phyloP scores from a whole-genome alignment of 2,888 invertebrate genomes.

The Phytoseiulus persimilis region DNA sequence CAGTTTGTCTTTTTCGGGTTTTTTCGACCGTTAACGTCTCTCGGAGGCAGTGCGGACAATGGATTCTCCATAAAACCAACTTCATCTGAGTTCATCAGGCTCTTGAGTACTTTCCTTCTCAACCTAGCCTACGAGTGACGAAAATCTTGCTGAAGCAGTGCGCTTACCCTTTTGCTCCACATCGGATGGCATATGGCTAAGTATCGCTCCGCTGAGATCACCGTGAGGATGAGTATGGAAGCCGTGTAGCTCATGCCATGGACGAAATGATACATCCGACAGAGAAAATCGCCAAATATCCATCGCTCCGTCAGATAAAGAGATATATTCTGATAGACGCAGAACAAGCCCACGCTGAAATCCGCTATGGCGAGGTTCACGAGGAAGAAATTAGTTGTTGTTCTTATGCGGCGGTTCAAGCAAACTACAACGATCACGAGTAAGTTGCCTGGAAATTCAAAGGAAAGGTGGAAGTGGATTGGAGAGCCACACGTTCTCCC shows the following conservation, averaged over 20 bases:
- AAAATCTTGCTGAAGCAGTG: too few relatives aligned
- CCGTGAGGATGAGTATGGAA: constrained; percentile 77
- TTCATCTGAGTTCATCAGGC: not conserved
- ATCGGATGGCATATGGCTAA: constrained; percentile 58
- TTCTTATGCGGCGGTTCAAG: constrained; percentile 68
- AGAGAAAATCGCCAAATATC: constrained; percentile 73
- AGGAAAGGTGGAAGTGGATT: not conserved
- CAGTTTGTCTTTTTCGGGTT: too few relatives aligned
- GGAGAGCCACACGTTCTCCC: too few relatives aligned
- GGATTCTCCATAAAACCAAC: not conserved
- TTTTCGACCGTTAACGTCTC: too few relatives aligned
- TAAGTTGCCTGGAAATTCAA: constrained; percentile 68
- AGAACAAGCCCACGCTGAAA: constrained; percentile 82
- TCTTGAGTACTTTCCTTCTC: not conserved
- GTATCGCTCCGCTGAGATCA: constrained; percentile 76
- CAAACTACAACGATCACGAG: constrained; percentile 78
- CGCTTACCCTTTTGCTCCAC: constrained; percentile 43
- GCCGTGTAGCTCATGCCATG: constrained; percentile 80
- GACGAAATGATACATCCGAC: constrained; percentile 82
- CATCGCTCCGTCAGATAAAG: constrained; percentile 61
- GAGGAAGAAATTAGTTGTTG: constrained; percentile 82
- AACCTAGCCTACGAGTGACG: too few relatives aligned
- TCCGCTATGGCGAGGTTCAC: constrained; percentile 83
- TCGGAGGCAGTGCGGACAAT: too few relatives aligned
- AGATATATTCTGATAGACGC: constrained; percentile 77